Conservation (phyloP, 2,113 vertebrate species). For the Maccullochella peelii region DNA sequence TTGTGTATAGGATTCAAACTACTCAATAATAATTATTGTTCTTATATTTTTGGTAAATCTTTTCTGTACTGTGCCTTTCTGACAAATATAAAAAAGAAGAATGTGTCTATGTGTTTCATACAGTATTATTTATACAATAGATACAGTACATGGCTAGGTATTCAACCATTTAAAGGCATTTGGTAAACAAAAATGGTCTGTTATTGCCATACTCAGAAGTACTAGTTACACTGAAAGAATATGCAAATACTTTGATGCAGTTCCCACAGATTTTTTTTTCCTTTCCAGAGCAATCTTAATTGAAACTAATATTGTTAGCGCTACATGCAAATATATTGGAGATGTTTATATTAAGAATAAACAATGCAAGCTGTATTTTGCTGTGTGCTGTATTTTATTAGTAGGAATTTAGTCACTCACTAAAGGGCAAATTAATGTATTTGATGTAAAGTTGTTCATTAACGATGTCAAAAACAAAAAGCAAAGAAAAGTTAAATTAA, state of each 20-base stretch:
- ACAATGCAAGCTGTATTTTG: too few species aligned
- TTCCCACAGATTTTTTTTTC: not conserved
- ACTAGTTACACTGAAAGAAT: not conserved
- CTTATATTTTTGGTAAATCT: conserved; percentile 9
- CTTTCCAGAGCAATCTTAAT: not conserved
- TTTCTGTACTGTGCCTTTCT: conserved; percentile 7
- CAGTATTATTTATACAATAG: not conserved
- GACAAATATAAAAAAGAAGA: conserved; percentile 1
- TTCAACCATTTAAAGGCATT: not conserved
- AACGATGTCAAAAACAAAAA: not conserved
- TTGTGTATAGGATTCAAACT: conserved; percentile 5
- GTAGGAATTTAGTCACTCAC: not conserved
- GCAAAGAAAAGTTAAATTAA: not conserved
- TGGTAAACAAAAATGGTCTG: not conserved
- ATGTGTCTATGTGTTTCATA: not conserved
- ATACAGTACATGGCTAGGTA: not conserved
- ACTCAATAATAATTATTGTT: not conserved
- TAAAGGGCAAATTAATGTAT: not conserved
- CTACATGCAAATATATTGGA: not conserved
- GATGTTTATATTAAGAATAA: not conserved
- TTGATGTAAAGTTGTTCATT: not conserved
- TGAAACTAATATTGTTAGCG: not conserved
- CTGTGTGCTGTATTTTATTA: not conserved
- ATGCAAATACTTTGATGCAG: not conserved
- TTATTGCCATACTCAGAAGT: not conserved